Conservation (phyloP, 1,140 invertebrate genomes). For the Medauroidea extradentata region DNA sequence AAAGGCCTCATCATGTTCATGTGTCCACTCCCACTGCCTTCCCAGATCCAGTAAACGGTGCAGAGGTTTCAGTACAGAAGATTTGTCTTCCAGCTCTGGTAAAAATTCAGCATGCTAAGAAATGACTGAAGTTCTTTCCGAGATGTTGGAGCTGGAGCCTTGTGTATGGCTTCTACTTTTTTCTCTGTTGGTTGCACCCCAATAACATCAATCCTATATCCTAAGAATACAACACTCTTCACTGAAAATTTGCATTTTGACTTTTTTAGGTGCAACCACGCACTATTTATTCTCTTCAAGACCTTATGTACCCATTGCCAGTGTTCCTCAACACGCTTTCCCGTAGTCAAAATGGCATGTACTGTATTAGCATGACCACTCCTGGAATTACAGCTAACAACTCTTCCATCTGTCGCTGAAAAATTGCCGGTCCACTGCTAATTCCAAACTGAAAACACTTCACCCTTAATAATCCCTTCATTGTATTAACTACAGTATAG, state of each 20-base stretch:
- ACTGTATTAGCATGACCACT: conserved; percentile 12
- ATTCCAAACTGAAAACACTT: conserved; percentile 46
- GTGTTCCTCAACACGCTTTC: not conserved
- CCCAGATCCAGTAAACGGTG: not conserved
- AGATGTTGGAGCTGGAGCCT: conserved; percentile 37
- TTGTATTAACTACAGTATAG: conserved; percentile 41
- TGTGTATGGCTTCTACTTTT: conserved; percentile 36
- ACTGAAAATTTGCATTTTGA: conserved; percentile 33
- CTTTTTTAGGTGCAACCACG: conserved; percentile 28
- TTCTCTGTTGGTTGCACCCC: conserved; percentile 31
- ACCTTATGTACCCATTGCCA: no score
- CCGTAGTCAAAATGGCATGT: not conserved
- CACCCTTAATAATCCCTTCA: conserved; percentile 44
- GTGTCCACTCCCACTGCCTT: conserved; percentile 9
- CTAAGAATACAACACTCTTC: conserved; percentile 31
- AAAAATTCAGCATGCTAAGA: conserved; percentile 39
- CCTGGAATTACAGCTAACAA: conserved; percentile 22
- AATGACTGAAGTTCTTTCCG: conserved; percentile 36
- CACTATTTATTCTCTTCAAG: conserved; percentile 7
- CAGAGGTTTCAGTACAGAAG: not conserved
- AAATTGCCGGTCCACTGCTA: conserved; percentile 42
- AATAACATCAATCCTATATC: conserved; percentile 29
- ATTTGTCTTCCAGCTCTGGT: conserved; percentile 28
- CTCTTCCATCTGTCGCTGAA: conserved; percentile 34
- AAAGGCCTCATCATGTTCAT: conserved; percentile 28